phyloP scores from a whole-genome alignment of 2,888 invertebrate species.

The Amiota minor region DNA sequence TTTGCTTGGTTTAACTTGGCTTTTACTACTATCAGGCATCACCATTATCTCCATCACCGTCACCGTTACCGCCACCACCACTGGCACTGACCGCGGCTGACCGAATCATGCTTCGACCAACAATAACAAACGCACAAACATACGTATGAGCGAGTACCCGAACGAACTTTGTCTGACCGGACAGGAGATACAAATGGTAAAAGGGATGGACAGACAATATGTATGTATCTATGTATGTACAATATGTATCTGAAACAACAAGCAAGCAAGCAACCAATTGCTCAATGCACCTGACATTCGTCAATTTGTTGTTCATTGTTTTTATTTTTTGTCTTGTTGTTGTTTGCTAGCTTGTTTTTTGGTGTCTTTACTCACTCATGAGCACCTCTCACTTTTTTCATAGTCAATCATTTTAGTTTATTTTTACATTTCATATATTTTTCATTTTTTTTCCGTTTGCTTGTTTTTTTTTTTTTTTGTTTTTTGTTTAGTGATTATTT shows the following conservation, averaged over 20 bases:
- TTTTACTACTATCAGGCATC: neutral
- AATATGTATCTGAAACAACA: neutral
- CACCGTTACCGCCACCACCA: neutral
- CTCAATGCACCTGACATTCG: constrained; percentile 29
- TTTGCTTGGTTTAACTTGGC: constrained; percentile 1
- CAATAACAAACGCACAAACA: constrained; percentile 7
- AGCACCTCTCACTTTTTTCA: constrained; percentile 25
- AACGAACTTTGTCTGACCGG: neutral
- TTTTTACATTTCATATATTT: neutral
- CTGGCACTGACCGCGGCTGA: constrained; percentile 26
- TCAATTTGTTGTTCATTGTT: constrained; percentile 27
- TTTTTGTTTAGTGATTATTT: constrained; percentile 8
- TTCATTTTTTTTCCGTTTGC: no score
- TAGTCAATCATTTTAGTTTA: constrained; percentile 6
- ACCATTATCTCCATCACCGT: no score
- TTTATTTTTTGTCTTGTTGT: neutral
- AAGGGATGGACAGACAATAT: neutral
- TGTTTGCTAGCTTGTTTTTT: neutral
- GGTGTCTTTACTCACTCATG: constrained; percentile 2
- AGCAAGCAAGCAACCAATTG: neutral
- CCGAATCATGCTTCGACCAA: constrained; percentile 8
- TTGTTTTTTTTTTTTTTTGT: neutral
- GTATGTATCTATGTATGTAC: neutral
- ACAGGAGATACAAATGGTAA: constrained; percentile 14
- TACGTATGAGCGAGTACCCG: neutral